Conservation (phyloP, 92 coral and sea anemone species). For the Porites cylindrica region DNA sequence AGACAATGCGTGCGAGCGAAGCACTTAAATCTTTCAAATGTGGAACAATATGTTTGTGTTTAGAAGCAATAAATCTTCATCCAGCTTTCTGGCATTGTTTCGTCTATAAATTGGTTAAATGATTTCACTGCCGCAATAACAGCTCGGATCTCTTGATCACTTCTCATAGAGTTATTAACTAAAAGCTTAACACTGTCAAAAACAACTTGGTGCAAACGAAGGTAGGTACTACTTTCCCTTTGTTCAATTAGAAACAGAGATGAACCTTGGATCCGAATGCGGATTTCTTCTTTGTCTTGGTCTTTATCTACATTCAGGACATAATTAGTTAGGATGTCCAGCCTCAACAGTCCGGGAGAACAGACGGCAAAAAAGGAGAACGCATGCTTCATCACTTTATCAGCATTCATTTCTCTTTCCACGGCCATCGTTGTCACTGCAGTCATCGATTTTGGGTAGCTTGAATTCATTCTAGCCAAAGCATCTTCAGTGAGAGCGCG, state of each 20-base stretch:
- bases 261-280: conserved; percentile 32
- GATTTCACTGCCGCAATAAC: conserved; percentile 30
- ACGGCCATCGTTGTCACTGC: conserved; percentile 59
- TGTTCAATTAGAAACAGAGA: conserved; percentile 53
- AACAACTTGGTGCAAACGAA: conserved; percentile 63
- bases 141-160: neutral
- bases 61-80: neutral
- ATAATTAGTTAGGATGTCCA: conserved; percentile 29
- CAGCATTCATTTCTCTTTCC: conserved; percentile 7
- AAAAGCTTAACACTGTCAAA: conserved; percentile 17
- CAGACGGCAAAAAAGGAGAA: conserved; percentile 46
- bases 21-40: conserved; percentile 18
- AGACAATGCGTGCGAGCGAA: neutral
- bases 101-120: conserved; percentile 47
- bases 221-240: neutral
- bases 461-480: conserved; percentile 14
- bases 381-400: conserved; percentile 34
- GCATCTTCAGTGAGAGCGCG: conserved; percentile 41
- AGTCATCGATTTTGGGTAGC: conserved; percentile 42
- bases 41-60: conserved; percentile 37
- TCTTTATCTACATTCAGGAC: conserved; percentile 17
- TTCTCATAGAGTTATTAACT: neutral
- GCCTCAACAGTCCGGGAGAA: conserved; percentile 34
- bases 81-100: conserved; percentile 8
- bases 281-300: conserved; percentile 40